These are phyloP conservation scores for Coilia nasus DNA, from an alignment of 2,797 vertebrate genomes.

Conservation along the genomic window DNA sequence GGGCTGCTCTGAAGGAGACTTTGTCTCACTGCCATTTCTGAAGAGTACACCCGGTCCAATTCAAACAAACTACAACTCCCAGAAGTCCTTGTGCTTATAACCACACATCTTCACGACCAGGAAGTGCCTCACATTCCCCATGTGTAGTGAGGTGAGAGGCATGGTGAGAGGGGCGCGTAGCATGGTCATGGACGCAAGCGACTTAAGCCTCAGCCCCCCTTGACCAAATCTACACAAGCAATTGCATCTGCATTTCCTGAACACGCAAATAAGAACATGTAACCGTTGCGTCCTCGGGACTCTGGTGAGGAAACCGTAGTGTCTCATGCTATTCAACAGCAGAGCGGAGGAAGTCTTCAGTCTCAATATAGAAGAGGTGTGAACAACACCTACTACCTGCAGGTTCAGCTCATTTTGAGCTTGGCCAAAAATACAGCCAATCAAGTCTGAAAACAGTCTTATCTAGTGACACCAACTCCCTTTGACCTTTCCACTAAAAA, in stretches of 20 bases:
- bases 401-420: background rate
- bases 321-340: background rate
- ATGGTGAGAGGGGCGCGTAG: background rate
- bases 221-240: background rate
- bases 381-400: background rate
- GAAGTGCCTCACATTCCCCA: background rate
- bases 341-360: background rate
- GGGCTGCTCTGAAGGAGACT: background rate
- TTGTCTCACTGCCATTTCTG: background rate
- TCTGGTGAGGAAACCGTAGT: background rate
- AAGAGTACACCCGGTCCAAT: slow-evolving; percentile 19
- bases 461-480: background rate
- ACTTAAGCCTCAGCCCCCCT: background rate
- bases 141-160: background rate
- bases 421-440: background rate
- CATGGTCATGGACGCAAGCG: background rate
- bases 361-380: background rate
- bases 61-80: slow-evolving; percentile 39
- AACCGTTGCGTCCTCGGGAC: background rate
- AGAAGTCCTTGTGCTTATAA: slow-evolving; percentile 29
- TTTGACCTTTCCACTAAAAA: slow-evolving; percentile 29
- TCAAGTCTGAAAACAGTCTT: too few species aligned
- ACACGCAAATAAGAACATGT: background rate
- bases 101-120: background rate
- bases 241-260: background rate